Evolutionary conservation across 2,888 invertebrate genomes (phyloP).

Genomic region (Meghimatium bilineatum): DNA sequence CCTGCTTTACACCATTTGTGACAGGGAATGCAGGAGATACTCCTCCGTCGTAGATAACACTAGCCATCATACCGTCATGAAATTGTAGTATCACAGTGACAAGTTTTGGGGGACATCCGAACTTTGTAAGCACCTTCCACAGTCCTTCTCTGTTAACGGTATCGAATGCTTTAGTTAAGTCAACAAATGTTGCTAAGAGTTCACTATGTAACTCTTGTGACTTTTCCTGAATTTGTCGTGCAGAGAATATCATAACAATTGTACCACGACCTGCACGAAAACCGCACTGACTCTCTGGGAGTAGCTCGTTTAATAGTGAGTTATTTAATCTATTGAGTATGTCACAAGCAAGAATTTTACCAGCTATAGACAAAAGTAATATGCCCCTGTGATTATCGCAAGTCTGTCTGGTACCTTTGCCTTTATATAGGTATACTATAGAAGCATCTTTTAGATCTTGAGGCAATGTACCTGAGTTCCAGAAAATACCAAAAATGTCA

Average conservation of each 20-base stretch:
- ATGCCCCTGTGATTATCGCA: conserved; percentile 12
- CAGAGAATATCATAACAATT: neutral
- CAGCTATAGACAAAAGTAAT: neutral
- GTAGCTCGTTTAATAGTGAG: neutral
- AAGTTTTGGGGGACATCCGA: too few relatives aligned
- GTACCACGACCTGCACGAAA: neutral
- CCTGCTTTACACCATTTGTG: too few relatives aligned
- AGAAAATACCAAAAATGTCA: too few relatives aligned
- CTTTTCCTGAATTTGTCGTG: neutral
- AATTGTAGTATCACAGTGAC: too few relatives aligned
- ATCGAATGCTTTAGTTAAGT: too few relatives aligned
- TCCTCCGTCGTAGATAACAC: too few relatives aligned
- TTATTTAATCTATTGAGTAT: neutral
- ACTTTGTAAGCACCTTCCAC: too few relatives aligned
- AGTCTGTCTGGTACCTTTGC: neutral
- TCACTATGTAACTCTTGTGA: too few relatives aligned
- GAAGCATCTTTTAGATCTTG: neutral
- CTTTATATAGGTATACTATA: neutral
- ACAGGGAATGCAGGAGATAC: too few relatives aligned
- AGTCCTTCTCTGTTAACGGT: too few relatives aligned
- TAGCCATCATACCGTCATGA: too few relatives aligned
- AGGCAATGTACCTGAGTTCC: too few relatives aligned
- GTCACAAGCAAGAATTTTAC: neutral
- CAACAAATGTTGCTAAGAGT: neutral
- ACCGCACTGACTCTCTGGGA: conserved; percentile 1